These are phyloP conservation scores for Bombyx mandarina DNA, from an alignment of 1,140 invertebrate species.

Conservation along the genomic window DNA sequence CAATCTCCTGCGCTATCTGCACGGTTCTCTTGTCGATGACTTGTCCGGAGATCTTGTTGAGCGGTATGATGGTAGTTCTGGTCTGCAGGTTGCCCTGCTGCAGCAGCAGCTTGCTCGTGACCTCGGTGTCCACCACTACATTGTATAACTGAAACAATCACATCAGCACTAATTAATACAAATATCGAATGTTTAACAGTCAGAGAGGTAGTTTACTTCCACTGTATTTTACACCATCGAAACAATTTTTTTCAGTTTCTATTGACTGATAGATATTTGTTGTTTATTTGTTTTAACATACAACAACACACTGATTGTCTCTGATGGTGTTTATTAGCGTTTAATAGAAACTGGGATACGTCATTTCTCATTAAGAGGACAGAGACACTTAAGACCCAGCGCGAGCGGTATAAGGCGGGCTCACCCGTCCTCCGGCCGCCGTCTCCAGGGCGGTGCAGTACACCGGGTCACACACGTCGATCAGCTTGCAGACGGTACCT, in stretches of 20 bases:
- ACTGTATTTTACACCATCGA: too few species aligned
- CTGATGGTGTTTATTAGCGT: too few species aligned
- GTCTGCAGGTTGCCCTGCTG: constrained; percentile 84
- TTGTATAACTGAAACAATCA: constrained; percentile 82
- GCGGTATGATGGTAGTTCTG: constrained; percentile 90
- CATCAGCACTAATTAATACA: too few species aligned
- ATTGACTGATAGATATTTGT: too few species aligned
- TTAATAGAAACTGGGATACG: too few species aligned
- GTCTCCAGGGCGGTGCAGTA: constrained; percentile 88
- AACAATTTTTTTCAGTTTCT: too few species aligned
- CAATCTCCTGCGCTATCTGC: constrained; percentile 80
- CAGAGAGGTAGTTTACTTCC: too few species aligned
- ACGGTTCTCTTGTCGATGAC: constrained; percentile 76
- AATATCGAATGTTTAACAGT: too few species aligned
- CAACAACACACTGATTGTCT: too few species aligned
- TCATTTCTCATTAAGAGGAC: too few species aligned
- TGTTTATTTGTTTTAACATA: too few species aligned
- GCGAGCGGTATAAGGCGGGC: constrained; percentile 12
- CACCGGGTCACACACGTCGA: constrained; percentile 81
- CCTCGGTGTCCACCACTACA: constrained; percentile 91
- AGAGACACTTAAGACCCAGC: too few species aligned
- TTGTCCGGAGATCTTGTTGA: constrained; percentile 87
- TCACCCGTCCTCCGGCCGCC: constrained; percentile 87
- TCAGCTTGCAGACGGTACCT: constrained; percentile 85
- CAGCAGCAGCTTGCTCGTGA: constrained; percentile 87